Evolutionary conservation across 2,888 invertebrate genomes (phyloP), one percentile per base, ranked within the genome.

Genomic region (Ommatoiulus sabulosus): DNA sequence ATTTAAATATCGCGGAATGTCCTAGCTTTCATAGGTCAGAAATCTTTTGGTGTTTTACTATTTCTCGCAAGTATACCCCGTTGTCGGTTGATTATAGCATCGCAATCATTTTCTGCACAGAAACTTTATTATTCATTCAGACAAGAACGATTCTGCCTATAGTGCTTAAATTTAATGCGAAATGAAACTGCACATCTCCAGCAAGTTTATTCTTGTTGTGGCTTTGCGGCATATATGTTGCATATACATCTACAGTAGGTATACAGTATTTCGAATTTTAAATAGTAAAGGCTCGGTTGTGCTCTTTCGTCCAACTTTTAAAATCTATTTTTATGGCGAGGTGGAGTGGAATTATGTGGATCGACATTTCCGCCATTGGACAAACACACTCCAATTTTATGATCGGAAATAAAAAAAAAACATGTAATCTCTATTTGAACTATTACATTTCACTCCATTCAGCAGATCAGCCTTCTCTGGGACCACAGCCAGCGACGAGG

Each of bases 361-460:
- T 46, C 46, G 46, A 10, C 12, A 46, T 46, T 46, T 46, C 46
- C 6, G 46, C 46, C 46, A 10, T 46, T 46, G 46, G 46, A 46
- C 46, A 6, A 46, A 46, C 46, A 46, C 46, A 84, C 84, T 84
- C 35, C 24, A 46, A 85, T 3, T 85, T 85, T 85, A 85, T 44
- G 85, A 24, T 24, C 17, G 0, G 63, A 63, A 63, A 63, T 63
- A 63, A 63, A 63, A 17, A 12, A n/a, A n/a, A n/a, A n/a, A 17
- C 12, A 63, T n/a, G 63, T 63, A 63, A 63, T 63, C n/a, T 63
- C 63, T 63, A 63, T 63, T 63, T 63, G 12, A 63, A 63, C 63
- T 63, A 63, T 63, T 63, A 46, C 63, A 63, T 63, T 63, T 63
- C 63, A 63, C 63, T 63, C 63, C n/a, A 63, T 63, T 63, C 63